These are phyloP conservation scores for Siphonodentalium dalli DNA, from an alignment of 2,888 invertebrate species.

Conservation along the genomic window DNA sequence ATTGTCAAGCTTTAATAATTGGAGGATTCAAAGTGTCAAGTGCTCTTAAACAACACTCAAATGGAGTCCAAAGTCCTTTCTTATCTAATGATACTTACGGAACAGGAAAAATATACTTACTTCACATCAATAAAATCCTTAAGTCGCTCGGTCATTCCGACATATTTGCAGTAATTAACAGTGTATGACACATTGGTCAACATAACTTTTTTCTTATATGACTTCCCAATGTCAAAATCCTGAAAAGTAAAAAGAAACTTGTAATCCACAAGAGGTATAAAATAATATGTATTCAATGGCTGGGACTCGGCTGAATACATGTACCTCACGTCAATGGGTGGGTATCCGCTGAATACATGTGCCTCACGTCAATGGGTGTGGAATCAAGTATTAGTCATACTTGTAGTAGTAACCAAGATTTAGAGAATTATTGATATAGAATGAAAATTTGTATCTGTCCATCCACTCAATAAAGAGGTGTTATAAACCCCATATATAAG, in stretches of 20 bases:
- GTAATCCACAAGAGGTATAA: background rate
- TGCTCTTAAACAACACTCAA: background rate
- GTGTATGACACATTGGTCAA: slow-evolving; percentile 65
- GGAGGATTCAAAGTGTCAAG: background rate
- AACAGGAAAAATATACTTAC: slow-evolving; percentile 43
- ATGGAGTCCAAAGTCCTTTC: no score
- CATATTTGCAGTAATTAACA: slow-evolving; percentile 63
- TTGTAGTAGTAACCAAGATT: no score
- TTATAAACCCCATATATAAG: background rate
- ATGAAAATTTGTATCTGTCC: background rate
- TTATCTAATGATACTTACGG: no score
- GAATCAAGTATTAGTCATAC: no score
- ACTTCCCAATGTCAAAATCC: slow-evolving; percentile 64
- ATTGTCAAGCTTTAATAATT: background rate
- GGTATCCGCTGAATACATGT: no score
- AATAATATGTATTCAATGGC: no score
- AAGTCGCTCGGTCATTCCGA: slow-evolving; percentile 61
- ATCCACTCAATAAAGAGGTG: background rate
- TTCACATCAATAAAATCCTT: slow-evolving; percentile 63
- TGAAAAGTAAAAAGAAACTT: slow-evolving; percentile 27
- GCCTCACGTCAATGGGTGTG: no score
- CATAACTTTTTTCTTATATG: slow-evolving; percentile 63
- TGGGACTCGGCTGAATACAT: no score
- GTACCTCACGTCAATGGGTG: no score
- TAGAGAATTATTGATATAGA: background rate